Conservation (phyloP, 2,113 vertebrate genomes). For the Limnothrissa miodon region DNA sequence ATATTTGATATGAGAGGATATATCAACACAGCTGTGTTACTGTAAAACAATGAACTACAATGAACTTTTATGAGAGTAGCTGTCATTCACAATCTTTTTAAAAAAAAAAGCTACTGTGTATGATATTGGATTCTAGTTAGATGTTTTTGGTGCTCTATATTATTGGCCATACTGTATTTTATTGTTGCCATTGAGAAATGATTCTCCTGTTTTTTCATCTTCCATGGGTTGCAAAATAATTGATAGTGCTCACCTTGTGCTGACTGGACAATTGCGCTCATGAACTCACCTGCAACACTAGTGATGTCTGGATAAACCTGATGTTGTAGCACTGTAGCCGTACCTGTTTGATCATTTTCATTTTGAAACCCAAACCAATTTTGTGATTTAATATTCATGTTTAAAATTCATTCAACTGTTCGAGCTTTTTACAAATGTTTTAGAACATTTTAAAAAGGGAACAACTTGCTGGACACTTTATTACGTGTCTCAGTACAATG, state of each 20-base stretch:
- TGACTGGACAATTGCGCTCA: conserved; percentile 21
- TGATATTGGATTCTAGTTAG: conserved; percentile 40
- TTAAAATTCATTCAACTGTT: background rate
- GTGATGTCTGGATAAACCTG: conserved; percentile 41
- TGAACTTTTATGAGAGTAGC: conserved; percentile 43
- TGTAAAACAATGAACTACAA: conserved; percentile 29
- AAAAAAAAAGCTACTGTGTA: conserved; percentile 39
- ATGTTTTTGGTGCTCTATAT: conserved; percentile 48
- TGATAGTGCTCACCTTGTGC: conserved; percentile 9
- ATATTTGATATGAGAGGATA: conserved; percentile 49
- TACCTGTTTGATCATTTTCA: conserved; percentile 7
- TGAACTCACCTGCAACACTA: conserved; percentile 41
- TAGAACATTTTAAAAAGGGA: conserved; percentile 23
- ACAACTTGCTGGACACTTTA: conserved; percentile 3
- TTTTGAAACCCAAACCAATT: conserved; percentile 24
- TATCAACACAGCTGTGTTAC: conserved; percentile 37
- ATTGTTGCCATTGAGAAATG: conserved; percentile 22
- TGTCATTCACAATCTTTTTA: conserved; percentile 43
- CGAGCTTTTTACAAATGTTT: conserved; percentile 3
- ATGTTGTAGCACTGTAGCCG: conserved; percentile 45
- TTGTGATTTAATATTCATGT: conserved; percentile 21
- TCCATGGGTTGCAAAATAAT: conserved; percentile 21
- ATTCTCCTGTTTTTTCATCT: background rate
- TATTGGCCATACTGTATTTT: conserved; percentile 38
- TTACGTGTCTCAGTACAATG: conserved; percentile 10